Base-by-base conservation (phyloP, 2,797 vertebrate genomes). In the Semaprochilodus insignis region DNA sequence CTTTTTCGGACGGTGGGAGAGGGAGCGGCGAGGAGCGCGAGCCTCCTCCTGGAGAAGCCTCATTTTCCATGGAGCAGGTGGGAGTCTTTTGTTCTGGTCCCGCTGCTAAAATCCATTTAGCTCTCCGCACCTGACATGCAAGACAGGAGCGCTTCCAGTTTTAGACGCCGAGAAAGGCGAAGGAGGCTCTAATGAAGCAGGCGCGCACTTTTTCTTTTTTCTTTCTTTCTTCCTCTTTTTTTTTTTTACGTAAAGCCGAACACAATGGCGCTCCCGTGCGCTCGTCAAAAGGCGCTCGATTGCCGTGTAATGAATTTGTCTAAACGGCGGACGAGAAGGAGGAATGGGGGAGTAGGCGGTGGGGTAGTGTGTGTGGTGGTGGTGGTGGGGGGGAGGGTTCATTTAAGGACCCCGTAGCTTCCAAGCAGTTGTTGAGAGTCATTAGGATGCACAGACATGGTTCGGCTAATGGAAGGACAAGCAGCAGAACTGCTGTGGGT, bases 81-180 rank as follows among this genome's bases (percentile, higher is more conserved):
- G 94, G 94, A 93, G 91, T 89, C 93, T 94, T 94, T 95, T 95
- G 94, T 95, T 95, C 94, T 95, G 90, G 86, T 93, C 93, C 93
- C 70, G 93, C 94, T 94, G 93, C 92, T 95, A 92, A 95, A 95
- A 95, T 94, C 93, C 93, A 95, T 95, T 95, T 95, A 92, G 92
- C 91, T 93, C 91, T 91, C 92, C 88, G 91, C 92, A 91, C 90
- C 93, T 94, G 94, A 94, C 92, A 92, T 90, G 90, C 90, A 92
- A 67, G 91, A 88, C 80, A 93, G 92, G 91, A 93, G 92, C 89
- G 88, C 90, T 93, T 87, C 90, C 83, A 59, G 82, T 90, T 77
- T 77, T 67, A 88, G 86, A 88, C 57, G 78, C 25, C 48, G 48
- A 65, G 78, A 70, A 78, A 66, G 65, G 65, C 65, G 65, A 67